Evolutionary conservation across 2,113 vertebrate genomes (phyloP).

Genomic region (Irena cyanogastra): DNA sequence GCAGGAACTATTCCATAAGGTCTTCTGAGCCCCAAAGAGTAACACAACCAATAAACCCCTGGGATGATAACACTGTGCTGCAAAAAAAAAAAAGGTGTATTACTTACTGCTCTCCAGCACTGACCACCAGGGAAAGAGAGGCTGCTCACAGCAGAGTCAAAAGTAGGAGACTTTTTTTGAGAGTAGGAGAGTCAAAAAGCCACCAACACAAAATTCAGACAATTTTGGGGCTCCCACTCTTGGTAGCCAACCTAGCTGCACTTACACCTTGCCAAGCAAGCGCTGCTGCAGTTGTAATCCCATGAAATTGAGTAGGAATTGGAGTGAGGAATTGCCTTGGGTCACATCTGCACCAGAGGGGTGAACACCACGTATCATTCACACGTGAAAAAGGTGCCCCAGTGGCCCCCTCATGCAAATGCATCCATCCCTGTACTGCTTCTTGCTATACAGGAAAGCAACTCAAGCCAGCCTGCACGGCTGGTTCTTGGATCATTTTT

Average conservation of each 20-base stretch:
- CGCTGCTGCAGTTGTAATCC: not conserved
- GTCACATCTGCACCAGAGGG: not conserved
- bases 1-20: not conserved
- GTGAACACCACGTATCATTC: fast-evolving
- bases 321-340: not conserved
- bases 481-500: not conserved
- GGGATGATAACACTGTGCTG: not conserved
- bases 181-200: not conserved
- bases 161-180: not conserved
- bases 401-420: not conserved
- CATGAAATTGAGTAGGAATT: not conserved
- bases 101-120: not conserved
- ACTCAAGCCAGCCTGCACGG: not conserved
- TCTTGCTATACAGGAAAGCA: not conserved
- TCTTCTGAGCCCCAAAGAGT: not conserved
- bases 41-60: not conserved
- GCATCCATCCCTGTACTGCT: not conserved
- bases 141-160: not conserved
- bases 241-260: not conserved
- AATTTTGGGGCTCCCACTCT: not conserved
- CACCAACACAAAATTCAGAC: not conserved
- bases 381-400: fast-evolving
- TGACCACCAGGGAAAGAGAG: not conserved
- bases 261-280: not conserved
- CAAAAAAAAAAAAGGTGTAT: not conserved